Base-by-base conservation (phyloP, 1,140 invertebrate genomes). In the Drosophila bifasciata region DNA sequence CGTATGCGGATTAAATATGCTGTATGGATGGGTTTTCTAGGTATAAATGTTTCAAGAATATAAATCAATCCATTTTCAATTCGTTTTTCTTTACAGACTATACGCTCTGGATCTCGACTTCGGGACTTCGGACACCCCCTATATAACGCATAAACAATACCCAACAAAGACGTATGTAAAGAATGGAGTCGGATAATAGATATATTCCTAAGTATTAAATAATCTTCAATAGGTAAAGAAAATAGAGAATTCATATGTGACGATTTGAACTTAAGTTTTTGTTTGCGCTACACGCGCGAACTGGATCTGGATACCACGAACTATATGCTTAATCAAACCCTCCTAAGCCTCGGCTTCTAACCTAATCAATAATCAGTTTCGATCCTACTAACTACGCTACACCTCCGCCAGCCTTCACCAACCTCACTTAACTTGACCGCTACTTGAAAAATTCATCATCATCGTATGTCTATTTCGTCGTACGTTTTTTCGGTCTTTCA, bases 251-350 rank as follows among this genome's bases (percentile, higher is more conserved):
- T 43, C 50, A 76, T 80, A 73, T 81, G 73, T 73, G 48, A 64
- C 44, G 44, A 57, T 81, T 81, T 83, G 68, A 81, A 81, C 78
- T 80, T 43, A 81, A 81, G 68, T 79, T 63, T 51, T 40, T 60
- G 43, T 43, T 45, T 13, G n/a, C n/a, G n/a, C n/a, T n/a, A n/a
- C n/a, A n/a, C 70, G 43, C 5, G 23, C 23, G 6, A 25, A 5
- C 7, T 25, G 8, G 1, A 32, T 32, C 28, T 9, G n/a, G n/a
- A n/a, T 32, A 7, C 8, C 32, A 53, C 48, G 52, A 39, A 15
- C 15, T 48, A 17, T 48, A 17, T 17, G 17, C 41, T 39, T 45
- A 50, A 28, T 59, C 32, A 17, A 67, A 23, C 63, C 36, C n/a
- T 39, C 46, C n/a, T n/a, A 48, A 6, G 23, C n/a, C n/a, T n/a